phyloP scores from a whole-genome alignment of 2,113 vertebrate species.

The Willisornis vidua region DNA sequence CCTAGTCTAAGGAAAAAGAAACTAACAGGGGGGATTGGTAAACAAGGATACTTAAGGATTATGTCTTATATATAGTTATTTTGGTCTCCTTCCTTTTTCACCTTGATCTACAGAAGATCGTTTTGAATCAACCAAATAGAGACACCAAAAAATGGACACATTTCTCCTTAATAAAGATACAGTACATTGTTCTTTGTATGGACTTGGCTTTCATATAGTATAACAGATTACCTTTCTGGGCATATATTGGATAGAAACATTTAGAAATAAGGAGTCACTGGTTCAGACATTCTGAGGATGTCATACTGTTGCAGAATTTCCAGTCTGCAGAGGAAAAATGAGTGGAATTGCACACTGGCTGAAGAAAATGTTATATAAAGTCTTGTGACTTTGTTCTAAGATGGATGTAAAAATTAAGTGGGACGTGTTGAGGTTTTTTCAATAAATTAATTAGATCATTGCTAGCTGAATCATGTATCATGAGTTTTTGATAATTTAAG shows the following conservation, averaged over 20 bases:
- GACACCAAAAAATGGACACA: neutral
- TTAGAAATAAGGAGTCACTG: neutral
- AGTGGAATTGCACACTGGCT: neutral
- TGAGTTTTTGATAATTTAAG: neutral
- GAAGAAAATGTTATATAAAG: neutral
- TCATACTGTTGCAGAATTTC: neutral
- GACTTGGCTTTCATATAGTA: neutral
- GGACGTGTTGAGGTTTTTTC: neutral
- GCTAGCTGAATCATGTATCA: neutral
- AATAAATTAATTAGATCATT: neutral
- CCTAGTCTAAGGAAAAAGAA: neutral
- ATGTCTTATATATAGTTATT: neutral
- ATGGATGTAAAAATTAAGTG: neutral
- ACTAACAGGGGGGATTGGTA: neutral
- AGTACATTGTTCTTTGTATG: neutral
- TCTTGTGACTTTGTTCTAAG: rapidly evolving
- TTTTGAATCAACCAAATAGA: neutral
- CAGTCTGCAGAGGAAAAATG: neutral
- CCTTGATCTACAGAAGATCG: neutral
- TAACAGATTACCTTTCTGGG: neutral
- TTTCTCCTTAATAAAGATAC: neutral
- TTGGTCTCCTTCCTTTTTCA: neutral
- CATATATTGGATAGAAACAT: neutral
- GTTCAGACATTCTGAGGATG: neutral
- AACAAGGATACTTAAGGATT: neutral